phyloP scores from a whole-genome alignment of 2,888 invertebrate species.

The Sepioteuthis lessoniana region DNA sequence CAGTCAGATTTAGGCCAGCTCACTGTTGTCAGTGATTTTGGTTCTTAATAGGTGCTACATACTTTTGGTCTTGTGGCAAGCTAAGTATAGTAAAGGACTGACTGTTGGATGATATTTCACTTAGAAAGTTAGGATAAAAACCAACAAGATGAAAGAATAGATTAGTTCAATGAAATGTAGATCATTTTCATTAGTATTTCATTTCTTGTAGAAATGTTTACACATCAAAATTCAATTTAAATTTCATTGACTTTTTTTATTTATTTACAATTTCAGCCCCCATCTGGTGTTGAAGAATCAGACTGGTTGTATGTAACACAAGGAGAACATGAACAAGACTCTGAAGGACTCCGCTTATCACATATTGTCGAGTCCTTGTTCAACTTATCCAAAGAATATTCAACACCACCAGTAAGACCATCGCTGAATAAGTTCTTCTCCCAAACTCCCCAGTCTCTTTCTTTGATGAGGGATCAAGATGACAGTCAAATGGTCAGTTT shows the following conservation, averaged over 20 bases:
- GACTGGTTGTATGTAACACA: neutral
- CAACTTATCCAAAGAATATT: neutral
- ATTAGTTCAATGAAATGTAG: too few species aligned
- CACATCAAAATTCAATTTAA: neutral
- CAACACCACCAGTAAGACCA: neutral
- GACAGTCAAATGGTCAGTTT: conserved; percentile 2
- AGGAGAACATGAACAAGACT: conserved; percentile 14
- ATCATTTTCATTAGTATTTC: too few species aligned
- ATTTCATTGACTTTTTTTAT: neutral
- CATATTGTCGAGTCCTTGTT: neutral
- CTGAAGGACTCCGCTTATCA: neutral
- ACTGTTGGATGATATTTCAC: too few species aligned
- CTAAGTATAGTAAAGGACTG: too few species aligned
- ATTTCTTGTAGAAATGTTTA: too few species aligned
- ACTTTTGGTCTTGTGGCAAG: too few species aligned
- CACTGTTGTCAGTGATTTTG: too few species aligned
- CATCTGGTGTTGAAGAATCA: neutral
- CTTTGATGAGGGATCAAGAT: neutral
- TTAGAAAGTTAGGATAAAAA: too few species aligned
- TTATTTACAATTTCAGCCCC: neutral
- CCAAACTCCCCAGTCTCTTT: neutral
- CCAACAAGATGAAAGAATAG: too few species aligned
- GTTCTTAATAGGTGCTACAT: too few species aligned
- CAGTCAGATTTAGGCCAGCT: too few species aligned
- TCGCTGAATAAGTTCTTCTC: neutral